Evolutionary conservation across 2,888 invertebrate genomes (phyloP), one percentile per base, ranked within the genome.

Genomic region (Drosophila tanythrix): DNA sequence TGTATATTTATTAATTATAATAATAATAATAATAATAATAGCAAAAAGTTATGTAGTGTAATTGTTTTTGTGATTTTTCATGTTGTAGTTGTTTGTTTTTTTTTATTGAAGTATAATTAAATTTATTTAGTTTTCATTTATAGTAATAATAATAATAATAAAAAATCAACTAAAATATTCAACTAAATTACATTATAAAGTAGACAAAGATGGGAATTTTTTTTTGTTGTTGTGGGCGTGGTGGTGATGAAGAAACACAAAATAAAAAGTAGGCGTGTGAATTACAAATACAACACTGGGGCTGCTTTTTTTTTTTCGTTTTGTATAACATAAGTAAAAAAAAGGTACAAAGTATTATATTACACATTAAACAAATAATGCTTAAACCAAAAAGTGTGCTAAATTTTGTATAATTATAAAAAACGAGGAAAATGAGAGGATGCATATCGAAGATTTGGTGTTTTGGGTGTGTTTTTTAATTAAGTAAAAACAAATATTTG

Each of bases 81-180:
- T 52, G 52, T 58, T 69, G 53, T 67, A 56, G 74, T 50, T 48
- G 29, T 55, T 52, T 31, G 35, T 48, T 53, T 56, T 51, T 63
- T 63, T 76, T 76, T 73, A 76, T 86, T 84, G 58, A 81, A 75
- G 73, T 79, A 83, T 72, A 78, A 76, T 85, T 83, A 90, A 83
- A 83, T 87, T 90, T 87, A 76, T 84, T 83, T 85, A 80, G 79
- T 76, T 81, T 78, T 78, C 64, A 65, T 72, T 76, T 74, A 70
- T 70, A 70, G 78, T 87, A 84, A 82, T 90, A 85, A 92, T 90
- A 90, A 89, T 88, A 75, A 86, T 88, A 86, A 81, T 88, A 85
- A 91, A 92, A 92, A 91, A 92, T 92, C 91, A 92, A 92, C 92
- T 92, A 92, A 92, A 92, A 92, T 92, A 92, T 92, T 92, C 91